These are phyloP conservation scores for Antrozous pallidus DNA, from an alignment of 2,797 vertebrate species.

Conservation along the genomic window DNA sequence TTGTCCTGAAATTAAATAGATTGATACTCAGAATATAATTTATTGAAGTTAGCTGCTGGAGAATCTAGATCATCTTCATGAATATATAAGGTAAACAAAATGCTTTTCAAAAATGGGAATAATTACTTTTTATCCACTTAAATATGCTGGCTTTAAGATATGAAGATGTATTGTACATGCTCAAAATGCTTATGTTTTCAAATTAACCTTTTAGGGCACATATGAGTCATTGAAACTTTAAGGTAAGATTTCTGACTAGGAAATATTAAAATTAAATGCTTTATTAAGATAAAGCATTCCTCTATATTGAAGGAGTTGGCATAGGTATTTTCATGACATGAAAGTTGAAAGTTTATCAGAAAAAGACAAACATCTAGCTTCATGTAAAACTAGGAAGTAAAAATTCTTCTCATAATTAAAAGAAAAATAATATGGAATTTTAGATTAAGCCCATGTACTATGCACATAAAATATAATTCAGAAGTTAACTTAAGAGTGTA, in stretches of 20 bases:
- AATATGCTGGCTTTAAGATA: conserved; percentile 16
- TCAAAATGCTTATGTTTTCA: conserved; percentile 19
- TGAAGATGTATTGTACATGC: neutral
- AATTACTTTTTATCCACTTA: neutral
- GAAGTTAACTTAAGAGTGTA: conserved; percentile 25
- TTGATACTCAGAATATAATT: neutral
- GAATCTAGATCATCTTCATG: neutral
- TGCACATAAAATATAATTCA: conserved; percentile 10
- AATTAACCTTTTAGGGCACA: conserved; percentile 43
- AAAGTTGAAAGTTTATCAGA: conserved; percentile 59
- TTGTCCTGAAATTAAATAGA: conserved; percentile 40
- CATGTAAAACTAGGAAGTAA: conserved; percentile 46
- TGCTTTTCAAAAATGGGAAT: conserved; percentile 11
- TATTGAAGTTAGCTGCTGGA: conserved; percentile 31
- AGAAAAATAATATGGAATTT: conserved; percentile 6
- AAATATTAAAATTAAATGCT: no score
- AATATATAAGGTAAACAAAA: conserved; percentile 29
- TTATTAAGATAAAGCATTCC: conserved; percentile 24
- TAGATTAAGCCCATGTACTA: neutral
- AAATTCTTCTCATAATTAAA: conserved; percentile 25
- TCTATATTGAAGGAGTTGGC: conserved; percentile 4
- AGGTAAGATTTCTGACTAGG: conserved; percentile 47
- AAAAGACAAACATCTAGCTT: conserved; percentile 53
- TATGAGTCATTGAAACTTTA: neutral
- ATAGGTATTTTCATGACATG: conserved; percentile 55